These are phyloP conservation scores for Cyanoramphus novaezelandiae DNA, from an alignment of 2,113 vertebrate genomes.

Conservation along the genomic window DNA sequence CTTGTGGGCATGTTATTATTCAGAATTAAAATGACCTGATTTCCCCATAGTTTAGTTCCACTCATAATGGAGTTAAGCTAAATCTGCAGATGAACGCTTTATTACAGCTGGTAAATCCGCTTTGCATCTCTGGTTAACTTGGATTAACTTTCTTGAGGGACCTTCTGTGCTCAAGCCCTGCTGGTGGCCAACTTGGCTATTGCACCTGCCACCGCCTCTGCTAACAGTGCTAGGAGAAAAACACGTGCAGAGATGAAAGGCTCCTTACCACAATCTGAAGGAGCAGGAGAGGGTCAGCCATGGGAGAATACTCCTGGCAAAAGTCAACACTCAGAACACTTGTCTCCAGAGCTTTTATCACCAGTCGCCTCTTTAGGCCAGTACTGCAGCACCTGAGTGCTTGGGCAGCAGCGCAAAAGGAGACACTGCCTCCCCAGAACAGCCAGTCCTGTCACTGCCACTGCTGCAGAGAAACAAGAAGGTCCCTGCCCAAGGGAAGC, in stretches of 20 bases:
- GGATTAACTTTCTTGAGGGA: slow-evolving; percentile 25
- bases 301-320: neutral
- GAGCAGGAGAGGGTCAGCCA: neutral
- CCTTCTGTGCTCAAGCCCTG: neutral
- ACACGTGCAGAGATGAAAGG: accelerated
- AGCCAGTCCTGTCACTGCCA: neutral
- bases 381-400: accelerated
- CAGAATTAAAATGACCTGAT: slow-evolving; percentile 45
- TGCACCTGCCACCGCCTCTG: neutral
- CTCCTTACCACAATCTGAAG: neutral
- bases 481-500: neutral
- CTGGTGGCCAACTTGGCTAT: neutral
- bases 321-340: neutral
- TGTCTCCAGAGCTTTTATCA: neutral
- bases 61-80: neutral
- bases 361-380: neutral
- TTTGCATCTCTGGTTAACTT: slow-evolving; percentile 24
- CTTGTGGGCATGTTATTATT: slow-evolving; percentile 10
- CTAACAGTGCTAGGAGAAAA: neutral
- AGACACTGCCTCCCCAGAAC: neutral
- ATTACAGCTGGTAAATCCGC: slow-evolving; percentile 18
- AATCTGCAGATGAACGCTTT: slow-evolving; percentile 25
- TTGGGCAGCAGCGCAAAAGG: neutral
- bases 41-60: slow-evolving; percentile 34
- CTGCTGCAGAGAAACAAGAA: neutral